Evolutionary conservation across 2,888 invertebrate genomes (phyloP), one percentile per base, ranked within the genome.

Genomic region (Melanotus villosus): DNA sequence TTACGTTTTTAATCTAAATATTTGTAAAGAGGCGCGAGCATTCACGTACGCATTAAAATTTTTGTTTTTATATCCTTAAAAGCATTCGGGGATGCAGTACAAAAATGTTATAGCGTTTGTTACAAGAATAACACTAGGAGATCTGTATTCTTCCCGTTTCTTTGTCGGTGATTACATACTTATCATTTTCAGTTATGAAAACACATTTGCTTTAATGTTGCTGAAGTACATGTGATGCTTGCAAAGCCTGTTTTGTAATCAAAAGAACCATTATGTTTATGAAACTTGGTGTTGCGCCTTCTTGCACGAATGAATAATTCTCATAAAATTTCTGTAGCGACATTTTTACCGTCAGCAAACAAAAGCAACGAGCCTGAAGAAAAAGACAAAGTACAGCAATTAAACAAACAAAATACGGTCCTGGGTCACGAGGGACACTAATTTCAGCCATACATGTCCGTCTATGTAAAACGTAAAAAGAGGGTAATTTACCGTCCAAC

Each of bases 401-500:
- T 69, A 69, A 69, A 47, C 60, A 65, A 69, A 69, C 69, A 69
- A 65, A 59, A 56, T 69, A 65, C 56, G 56, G 50, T 41, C 54
- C 62, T 56, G 56, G 63, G 69, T 69, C 69, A 26, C 65, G 54
- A 12, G 52, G 64, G 58, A 60, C 59, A 56, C 65, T 65, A 65
- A 65, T 69, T 68, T 65, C 54, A 56, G 59, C 30, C 54, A 69
- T 69, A 65, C 65, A 65, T 56, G 65, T 65, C 65, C 47, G 36
- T 69, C 60, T 65, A 69, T 66, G 70, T 66, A 62, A 65, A 70
- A 63, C 70, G 65, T 58, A 70, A 70, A 69, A 69, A 62, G 70
- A 58, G 70, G 70, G 70, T 70, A 70, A 66, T 70, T 70, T 70
- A 70, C 65, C 70, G 23, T 70, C 70, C 66, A 66, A 54, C 65